phyloP scores from a whole-genome alignment of 1,140 invertebrate genomes.

The Caenorhabditis brenneri region DNA sequence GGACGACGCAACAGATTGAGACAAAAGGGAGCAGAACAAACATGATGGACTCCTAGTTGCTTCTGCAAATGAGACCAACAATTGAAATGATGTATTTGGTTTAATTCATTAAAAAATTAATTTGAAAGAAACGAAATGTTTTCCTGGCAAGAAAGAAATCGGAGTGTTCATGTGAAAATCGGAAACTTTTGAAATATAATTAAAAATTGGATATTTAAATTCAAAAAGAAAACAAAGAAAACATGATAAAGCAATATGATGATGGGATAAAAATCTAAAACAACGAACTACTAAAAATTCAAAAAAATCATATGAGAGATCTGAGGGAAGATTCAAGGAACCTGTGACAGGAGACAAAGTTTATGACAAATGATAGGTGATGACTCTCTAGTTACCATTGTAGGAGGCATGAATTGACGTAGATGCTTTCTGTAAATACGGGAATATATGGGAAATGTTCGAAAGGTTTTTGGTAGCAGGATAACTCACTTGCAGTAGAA shows the following conservation, averaged over 20 bases:
- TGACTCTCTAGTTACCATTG: background rate
- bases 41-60: background rate
- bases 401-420: constrained; percentile 1
- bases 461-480: no score
- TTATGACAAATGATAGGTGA: background rate
- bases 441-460: background rate
- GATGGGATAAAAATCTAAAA: no score
- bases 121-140: background rate
- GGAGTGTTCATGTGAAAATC: no score
- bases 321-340: background rate
- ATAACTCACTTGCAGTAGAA: constrained; percentile 14
- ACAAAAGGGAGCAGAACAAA: constrained; percentile 1
- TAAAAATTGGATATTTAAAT: no score
- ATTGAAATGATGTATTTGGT: background rate
- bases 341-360: constrained; percentile 2
- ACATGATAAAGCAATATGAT: no score
- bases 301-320: background rate
- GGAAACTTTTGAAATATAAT: no score
- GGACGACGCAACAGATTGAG: constrained; percentile 21
- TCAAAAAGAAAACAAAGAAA: no score
- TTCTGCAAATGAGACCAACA: background rate
- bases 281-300: no score
- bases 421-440: background rate
- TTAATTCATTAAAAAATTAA: background rate
- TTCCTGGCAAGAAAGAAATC: background rate